phyloP scores from a whole-genome alignment of 2,888 invertebrate species.

The Artemia sp. region DNA sequence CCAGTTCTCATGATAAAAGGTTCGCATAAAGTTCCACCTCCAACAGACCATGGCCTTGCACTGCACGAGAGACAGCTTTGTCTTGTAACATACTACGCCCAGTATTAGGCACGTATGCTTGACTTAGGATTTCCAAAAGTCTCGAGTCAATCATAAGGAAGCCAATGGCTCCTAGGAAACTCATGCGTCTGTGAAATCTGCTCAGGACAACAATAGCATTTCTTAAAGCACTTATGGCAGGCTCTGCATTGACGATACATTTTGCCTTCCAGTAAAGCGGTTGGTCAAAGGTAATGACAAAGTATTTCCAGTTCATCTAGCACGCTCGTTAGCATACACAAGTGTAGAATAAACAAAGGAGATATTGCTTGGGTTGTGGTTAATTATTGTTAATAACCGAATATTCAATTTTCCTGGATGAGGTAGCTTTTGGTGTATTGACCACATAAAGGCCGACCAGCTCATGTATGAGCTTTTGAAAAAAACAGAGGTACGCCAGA shows the following conservation, averaged over 20 bases:
- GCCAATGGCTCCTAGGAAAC: too few relatives aligned
- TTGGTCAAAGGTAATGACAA: too few relatives aligned
- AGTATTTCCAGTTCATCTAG: too few relatives aligned
- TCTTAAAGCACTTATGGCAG: too few relatives aligned
- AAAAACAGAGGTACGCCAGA: not conserved
- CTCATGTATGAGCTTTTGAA: conserved; percentile 12
- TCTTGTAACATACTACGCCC: conserved; percentile 4
- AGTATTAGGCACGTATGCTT: not conserved
- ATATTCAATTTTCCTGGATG: conserved; percentile 2
- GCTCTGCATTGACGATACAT: too few relatives aligned
- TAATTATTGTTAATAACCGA: not conserved
- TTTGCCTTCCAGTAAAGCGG: too few relatives aligned
- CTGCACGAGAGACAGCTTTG: conserved; percentile 11
- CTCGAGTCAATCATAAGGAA: not conserved
- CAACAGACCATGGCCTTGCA: not conserved
- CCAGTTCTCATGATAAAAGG: conserved; percentile 7
- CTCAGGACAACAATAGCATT: too few relatives aligned
- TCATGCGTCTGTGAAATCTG: too few relatives aligned
- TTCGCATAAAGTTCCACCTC: conserved; percentile 8
- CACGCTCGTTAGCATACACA: not conserved
- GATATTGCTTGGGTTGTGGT: not conserved
- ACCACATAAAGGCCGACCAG: conserved; percentile 13
- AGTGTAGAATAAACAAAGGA: not conserved
- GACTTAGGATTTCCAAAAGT: conserved; percentile 6
- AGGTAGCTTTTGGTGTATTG: conserved; percentile 8